phyloP scores from a whole-genome alignment of 2,888 invertebrate genomes.

The Tachina grossa region DNA sequence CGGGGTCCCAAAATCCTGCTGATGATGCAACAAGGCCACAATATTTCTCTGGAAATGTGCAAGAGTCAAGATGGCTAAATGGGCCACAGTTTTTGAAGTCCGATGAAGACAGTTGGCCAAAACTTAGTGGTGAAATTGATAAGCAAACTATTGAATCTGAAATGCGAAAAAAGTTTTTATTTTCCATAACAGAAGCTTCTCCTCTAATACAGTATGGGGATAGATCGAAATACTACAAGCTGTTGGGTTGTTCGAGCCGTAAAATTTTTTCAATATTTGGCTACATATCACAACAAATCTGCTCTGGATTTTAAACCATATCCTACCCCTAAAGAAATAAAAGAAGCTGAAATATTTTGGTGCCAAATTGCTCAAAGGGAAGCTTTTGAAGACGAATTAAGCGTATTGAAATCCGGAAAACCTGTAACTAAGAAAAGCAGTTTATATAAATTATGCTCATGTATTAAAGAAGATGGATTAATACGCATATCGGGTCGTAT shows the following conservation, averaged over 20 bases:
- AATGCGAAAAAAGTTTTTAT: too few species aligned
- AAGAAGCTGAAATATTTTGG: constrained; percentile 3
- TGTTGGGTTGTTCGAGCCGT: constrained; percentile 21
- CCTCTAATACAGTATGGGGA: not conserved
- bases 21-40: constrained; percentile 12
- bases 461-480: not conserved
- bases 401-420: not conserved
- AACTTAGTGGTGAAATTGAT: not conserved
- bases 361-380: constrained; percentile 30
- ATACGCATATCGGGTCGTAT: constrained; percentile 4
- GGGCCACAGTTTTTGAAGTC: not conserved
- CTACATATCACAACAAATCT: constrained; percentile 7
- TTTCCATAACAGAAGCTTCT: too few species aligned
- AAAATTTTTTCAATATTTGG: constrained; percentile 34
- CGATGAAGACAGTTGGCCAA: not conserved
- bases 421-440: constrained; percentile 4
- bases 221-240: not conserved
- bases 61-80: constrained; percentile 16
- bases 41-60: not conserved
- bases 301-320: not conserved
- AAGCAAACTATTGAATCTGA: not conserved
- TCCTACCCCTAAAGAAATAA: not conserved
- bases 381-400: constrained; percentile 10
- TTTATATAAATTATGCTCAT: not conserved
- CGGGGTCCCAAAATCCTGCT: not conserved